Evolutionary conservation across 1,140 invertebrate genomes (phyloP).

Genomic region (Drosophila pseudoobscura): DNA sequence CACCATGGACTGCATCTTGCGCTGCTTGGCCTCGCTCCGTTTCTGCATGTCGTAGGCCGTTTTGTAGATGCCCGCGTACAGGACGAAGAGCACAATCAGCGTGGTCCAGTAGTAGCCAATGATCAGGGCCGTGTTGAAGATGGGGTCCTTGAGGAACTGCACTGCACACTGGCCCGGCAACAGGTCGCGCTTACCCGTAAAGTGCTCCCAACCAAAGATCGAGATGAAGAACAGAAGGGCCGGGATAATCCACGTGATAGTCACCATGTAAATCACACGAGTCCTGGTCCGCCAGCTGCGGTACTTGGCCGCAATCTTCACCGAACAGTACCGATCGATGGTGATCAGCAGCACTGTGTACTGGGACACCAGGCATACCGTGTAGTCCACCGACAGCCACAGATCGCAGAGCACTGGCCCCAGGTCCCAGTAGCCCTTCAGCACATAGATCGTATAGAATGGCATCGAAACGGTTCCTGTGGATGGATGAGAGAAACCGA

Average conservation of each 20-base stretch:
- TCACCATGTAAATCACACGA: constrained; percentile 95
- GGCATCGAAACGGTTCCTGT: constrained; percentile 96
- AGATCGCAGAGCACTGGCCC: constrained; percentile 98
- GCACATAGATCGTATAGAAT: constrained; percentile 97
- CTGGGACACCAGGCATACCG: constrained; percentile 99
- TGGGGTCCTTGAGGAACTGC: constrained; percentile 98
- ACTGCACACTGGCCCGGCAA: constrained; percentile 96
- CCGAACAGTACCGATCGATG: constrained; percentile 99
- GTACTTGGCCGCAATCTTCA: constrained; percentile 99
- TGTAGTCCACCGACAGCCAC: constrained; percentile 99
- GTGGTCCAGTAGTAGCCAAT: constrained; percentile 99
- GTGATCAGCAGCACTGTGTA: constrained; percentile 99
- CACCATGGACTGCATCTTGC: constrained; percentile 97
- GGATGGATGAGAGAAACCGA: constrained; percentile 70
- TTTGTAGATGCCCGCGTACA: constrained; percentile 99
- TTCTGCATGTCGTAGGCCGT: constrained; percentile 99
- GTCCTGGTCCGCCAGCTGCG: constrained; percentile 98
- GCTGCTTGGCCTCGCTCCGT: constrained; percentile 97
- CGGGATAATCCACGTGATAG: constrained; percentile 99
- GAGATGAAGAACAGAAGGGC: constrained; percentile 98
- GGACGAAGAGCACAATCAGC: constrained; percentile 94
- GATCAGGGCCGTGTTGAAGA: constrained; percentile 98
- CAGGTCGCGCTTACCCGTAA: constrained; percentile 95
- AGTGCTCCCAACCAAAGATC: constrained; percentile 99
- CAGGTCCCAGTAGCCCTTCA: constrained; percentile 98